Evolutionary conservation across 2,888 invertebrate species (phyloP).

Genomic region (Drosophila glabriapex): DNA sequence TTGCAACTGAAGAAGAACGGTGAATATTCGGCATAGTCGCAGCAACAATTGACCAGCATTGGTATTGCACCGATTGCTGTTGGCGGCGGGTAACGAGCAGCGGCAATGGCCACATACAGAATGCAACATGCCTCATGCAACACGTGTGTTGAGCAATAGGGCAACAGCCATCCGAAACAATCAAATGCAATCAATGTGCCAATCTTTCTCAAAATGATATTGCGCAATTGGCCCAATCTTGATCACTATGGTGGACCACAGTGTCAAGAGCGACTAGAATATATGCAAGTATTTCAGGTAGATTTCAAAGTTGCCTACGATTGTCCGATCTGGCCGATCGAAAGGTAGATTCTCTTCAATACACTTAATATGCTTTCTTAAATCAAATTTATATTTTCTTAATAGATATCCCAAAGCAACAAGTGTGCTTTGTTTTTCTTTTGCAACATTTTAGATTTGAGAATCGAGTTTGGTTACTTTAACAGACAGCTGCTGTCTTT

Average conservation of each 20-base stretch:
- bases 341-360: background rate
- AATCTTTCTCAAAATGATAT: conserved; percentile 43
- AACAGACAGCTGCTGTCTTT: background rate
- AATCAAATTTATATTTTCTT: background rate
- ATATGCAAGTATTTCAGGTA: rapidly evolving
- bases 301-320: too few relatives aligned
- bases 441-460: background rate
- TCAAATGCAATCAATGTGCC: conserved; percentile 62
- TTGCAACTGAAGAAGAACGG: conserved; percentile 68
- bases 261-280: background rate
- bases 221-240: conserved; percentile 39
- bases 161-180: conserved; percentile 45
- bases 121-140: conserved; percentile 55
- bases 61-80: conserved; percentile 56
- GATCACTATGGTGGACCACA: conserved; percentile 4
- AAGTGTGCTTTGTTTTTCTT: background rate
- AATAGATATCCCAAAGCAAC: background rate
- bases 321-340: background rate
- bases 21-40: conserved; percentile 50
- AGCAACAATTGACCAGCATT: conserved; percentile 54
- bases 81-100: conserved; percentile 29
- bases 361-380: background rate
- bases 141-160: conserved; percentile 37
- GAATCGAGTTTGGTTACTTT: background rate
- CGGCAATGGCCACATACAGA: conserved; percentile 44